Evolutionary conservation across 2,888 invertebrate species (phyloP), one percentile per base, ranked within the genome.

Genomic region (Cyrtodaria siliqua): DNA sequence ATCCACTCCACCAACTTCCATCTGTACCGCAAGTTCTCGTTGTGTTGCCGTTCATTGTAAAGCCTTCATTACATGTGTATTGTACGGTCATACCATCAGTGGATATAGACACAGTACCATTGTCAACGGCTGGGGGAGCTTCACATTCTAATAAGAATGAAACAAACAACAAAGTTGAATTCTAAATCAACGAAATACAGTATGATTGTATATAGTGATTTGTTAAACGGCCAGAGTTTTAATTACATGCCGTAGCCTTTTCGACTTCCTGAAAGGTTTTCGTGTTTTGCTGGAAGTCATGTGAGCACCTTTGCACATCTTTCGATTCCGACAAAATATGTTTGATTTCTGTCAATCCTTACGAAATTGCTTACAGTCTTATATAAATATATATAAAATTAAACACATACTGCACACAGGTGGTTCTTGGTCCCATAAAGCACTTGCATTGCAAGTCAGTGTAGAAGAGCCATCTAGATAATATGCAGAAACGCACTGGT

Each of bases 1-100:
- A 27, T 14, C 53, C 57, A 38, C 64, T 52, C 74, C 74, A 75
- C 2, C 68, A 62, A 26, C 33, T 27, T 14, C 74, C 74, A 40
- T 55, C 69, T 16, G 55, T 26, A 47, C 55, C 60, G 38, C 55
- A 56, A 23, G 18, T 29, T 47, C 47, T 52, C n/a, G 33, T 18
- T 27, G 9, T 29, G 12, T 62, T 20, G 4, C 80, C 80, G 23
- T 61, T 62, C 42, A 80, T 40, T 8, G 73, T 63, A 44, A 53
- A 75, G 4, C 69, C 74, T 8, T 4, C 24, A 14, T 56, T 23
- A 55, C 74, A 75, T 2, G 52, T 42, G 27, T 49, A 63, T 9
- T 20, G 53, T 6, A 38, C 63, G 9, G 42, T 59, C 23, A n/a
- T 23, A n/a, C 29, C 33, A 27, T 61, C 50, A 18, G 42, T 40